These are phyloP conservation scores for Chrysemys picta DNA, from an alignment of 2,113 vertebrate species.

Conservation along the genomic window DNA sequence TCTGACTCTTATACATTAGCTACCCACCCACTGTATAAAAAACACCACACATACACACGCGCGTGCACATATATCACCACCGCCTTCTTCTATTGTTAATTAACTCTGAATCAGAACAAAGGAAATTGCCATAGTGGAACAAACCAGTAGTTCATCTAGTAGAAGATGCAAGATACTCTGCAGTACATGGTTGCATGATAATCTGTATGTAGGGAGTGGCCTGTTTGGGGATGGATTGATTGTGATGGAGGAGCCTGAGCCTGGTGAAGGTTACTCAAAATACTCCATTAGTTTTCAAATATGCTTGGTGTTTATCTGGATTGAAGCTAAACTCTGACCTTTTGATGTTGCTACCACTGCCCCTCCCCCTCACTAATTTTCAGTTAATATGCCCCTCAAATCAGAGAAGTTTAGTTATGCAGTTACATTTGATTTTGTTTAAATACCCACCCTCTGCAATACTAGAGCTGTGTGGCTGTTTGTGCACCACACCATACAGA, in stretches of 20 bases:
- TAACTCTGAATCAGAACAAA: background rate
- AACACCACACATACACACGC: background rate
- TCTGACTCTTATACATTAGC: slow-evolving; percentile 27
- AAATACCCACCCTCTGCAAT: background rate
- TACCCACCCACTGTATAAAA: background rate
- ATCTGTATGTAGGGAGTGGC: background rate
- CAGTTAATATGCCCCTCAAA: background rate
- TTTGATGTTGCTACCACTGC: background rate
- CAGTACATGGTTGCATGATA: background rate
- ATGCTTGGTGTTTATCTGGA: background rate
- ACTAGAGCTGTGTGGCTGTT: background rate
- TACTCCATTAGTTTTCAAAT: background rate
- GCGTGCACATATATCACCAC: background rate
- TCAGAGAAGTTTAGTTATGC: background rate
- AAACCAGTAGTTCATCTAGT: background rate
- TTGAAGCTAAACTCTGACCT: background rate
- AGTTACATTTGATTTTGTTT: background rate
- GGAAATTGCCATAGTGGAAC: background rate
- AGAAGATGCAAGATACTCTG: background rate
- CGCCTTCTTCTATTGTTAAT: background rate
- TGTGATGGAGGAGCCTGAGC: rapidly evolving
- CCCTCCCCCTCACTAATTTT: background rate
- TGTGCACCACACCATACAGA: background rate
- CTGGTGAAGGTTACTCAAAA: background rate
- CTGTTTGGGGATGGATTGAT: background rate